Base-by-base conservation (phyloP, 2,797 vertebrate species). In the Cossypha dichroa region DNA sequence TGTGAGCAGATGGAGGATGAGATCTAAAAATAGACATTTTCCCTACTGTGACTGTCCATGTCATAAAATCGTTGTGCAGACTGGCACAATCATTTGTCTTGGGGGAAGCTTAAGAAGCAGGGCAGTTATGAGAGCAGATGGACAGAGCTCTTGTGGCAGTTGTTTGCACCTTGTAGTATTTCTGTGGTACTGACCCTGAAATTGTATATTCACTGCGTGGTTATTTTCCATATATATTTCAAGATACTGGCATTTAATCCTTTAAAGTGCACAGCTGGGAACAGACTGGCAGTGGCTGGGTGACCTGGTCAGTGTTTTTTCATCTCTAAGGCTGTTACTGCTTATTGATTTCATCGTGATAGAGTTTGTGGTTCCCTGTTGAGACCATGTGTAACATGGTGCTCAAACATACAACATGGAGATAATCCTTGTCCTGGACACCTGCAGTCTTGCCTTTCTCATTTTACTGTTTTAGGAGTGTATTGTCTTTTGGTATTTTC, bases 21-120 rank as follows among this genome's bases (percentile, higher is more conserved):
- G 66, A 54, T 77, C 92, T 95, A 94, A 96, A 97, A 95, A 94
- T 91, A 96, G 91, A 63, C 66, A 41, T 84, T 79, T 91, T 51
- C 81, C 72, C 73, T 95, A 4, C 75, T 78, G 79, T 85, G 79
- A 52, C 78, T 60, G 59, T 64, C 90, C 58, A 4, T 95, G 79
- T 94, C 94, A 86, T 58, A 93, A 88, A 96, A 81, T 77, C 2
- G 0, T 88, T 90, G 72, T 77, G 60, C 60, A 77, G 38, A 49
- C 49, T 60, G 72, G 64, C 88, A 82, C 80, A 60, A 13, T 56
- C 55, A 16, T 86, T 88, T 90, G 26, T 90, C 94, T 78, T 88
- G 64, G 60, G 90, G 38, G 54, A 74, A 80, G 72, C 52, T 82
- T 74, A 74, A 74, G 91, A 69, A 91, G 58, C 63, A 56, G 76